Conservation (phyloP, 2,888 invertebrate genomes). For the Archips crataeganus region DNA sequence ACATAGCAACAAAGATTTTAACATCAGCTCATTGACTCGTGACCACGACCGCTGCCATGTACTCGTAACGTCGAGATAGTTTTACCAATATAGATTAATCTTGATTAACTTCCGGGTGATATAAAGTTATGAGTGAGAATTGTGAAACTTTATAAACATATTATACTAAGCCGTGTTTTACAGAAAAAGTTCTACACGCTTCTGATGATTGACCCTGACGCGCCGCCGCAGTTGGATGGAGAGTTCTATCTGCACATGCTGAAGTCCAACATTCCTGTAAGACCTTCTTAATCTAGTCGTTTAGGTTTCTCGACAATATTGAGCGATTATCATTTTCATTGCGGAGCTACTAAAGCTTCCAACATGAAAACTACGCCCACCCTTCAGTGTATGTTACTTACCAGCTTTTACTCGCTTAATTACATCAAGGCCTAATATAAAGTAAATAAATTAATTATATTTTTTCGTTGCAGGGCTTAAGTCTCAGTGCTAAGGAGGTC, state of each 20-base stretch:
- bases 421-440: neutral
- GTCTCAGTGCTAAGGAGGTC: slow-evolving; percentile 70
- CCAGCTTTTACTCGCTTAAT: neutral
- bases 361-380: too few species aligned
- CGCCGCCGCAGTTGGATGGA: slow-evolving; percentile 74
- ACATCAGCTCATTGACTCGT: too few species aligned
- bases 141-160: neutral
- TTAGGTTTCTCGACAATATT: too few species aligned
- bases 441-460: neutral
- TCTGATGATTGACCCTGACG: slow-evolving; percentile 81
- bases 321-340: too few species aligned
- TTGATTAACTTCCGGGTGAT: too few species aligned
- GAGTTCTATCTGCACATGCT: slow-evolving; percentile 81
- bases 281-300: slow-evolving; percentile 42
- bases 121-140: too few species aligned
- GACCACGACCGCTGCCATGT: too few species aligned
- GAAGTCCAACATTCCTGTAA: slow-evolving; percentile 81
- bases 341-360: too few species aligned
- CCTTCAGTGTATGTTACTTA: neutral
- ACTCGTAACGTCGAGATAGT: too few species aligned
- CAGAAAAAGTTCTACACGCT: slow-evolving; percentile 82
- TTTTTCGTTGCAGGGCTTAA: slow-evolving; percentile 66
- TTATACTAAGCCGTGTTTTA: slow-evolving; percentile 43
- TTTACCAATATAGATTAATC: too few species aligned
- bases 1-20: too few species aligned